phyloP scores from a whole-genome alignment of 37 sponge, comb jelly and placozoan genomes.

The Aplysina aerophoba region DNA sequence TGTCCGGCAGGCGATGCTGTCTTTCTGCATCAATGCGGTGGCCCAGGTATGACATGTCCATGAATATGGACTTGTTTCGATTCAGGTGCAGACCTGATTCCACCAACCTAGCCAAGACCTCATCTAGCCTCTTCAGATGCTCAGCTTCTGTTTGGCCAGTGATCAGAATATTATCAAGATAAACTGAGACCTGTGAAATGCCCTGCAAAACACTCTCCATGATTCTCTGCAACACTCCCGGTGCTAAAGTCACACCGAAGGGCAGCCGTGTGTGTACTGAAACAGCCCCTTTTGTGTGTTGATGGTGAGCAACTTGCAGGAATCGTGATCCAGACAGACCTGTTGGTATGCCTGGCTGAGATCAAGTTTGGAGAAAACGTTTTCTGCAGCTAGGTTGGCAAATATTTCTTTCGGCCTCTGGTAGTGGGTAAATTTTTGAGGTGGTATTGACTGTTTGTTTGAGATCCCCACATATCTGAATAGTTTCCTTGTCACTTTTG shows the following conservation, averaged over 20 bases:
- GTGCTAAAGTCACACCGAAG: constrained; percentile 6
- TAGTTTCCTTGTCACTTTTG: neutral
- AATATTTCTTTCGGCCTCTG: neutral
- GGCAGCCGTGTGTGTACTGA: constrained; percentile 12
- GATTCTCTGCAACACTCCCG: neutral
- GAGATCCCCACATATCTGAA: constrained; percentile 1
- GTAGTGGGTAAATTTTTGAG: neutral
- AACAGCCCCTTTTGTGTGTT: neutral
- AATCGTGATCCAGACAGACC: neutral
- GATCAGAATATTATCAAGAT: neutral
- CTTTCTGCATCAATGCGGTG: constrained; percentile 38
- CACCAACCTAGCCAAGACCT: neutral
- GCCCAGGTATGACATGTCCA: constrained; percentile 52
- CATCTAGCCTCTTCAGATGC: neutral
- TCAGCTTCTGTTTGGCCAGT: neutral
- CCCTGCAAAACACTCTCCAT: neutral
- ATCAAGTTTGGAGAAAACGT: neutral
- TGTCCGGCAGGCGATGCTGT: constrained; percentile 6
- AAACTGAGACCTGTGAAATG: neutral
- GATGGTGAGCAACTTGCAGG: neutral
- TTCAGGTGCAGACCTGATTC: constrained; percentile 55
- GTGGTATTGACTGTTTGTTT: neutral
- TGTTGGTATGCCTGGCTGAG: constrained; percentile 10
- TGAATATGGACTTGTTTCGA: constrained; percentile 45
- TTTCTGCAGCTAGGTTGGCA: neutral